Evolutionary conservation across 1,140 invertebrate genomes (phyloP).

Genomic region (Stenopsyche tienmushanensis): DNA sequence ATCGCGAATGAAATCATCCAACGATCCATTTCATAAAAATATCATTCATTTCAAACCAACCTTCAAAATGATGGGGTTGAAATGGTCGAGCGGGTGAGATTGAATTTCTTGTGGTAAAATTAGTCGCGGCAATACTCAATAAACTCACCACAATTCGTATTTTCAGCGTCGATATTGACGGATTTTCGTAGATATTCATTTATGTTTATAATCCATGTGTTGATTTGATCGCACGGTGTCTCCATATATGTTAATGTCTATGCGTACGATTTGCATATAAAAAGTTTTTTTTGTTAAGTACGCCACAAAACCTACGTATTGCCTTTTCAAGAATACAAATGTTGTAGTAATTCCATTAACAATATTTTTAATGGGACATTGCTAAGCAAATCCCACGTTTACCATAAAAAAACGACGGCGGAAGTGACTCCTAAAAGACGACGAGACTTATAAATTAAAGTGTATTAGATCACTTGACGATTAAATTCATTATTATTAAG

Average conservation of each 20-base stretch:
- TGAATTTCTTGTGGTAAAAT: no score
- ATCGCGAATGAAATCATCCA: no score
- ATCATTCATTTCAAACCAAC: no score
- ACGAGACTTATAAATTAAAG: neutral
- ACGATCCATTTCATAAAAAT: no score
- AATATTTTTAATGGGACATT: conserved; percentile 14
- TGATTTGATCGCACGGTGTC: no score
- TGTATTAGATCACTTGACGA: neutral
- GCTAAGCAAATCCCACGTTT: neutral
- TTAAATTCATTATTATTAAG: neutral
- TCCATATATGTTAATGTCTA: neutral
- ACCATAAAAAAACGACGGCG: neutral
- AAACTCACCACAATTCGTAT: no score
- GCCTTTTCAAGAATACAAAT: neutral
- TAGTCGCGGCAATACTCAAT: no score
- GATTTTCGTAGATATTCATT: no score
- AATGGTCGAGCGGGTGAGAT: no score
- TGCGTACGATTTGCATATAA: neutral
- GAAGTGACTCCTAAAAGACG: neutral
- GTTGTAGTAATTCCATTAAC: conserved; percentile 11
- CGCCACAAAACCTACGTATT: neutral
- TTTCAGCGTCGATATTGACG: no score
- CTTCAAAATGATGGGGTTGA: no score
- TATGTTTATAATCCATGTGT: no score
- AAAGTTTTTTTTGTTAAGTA: neutral